Base-by-base conservation (phyloP, 1,140 invertebrate species). In the Rhynchophorus ferrugineus region DNA sequence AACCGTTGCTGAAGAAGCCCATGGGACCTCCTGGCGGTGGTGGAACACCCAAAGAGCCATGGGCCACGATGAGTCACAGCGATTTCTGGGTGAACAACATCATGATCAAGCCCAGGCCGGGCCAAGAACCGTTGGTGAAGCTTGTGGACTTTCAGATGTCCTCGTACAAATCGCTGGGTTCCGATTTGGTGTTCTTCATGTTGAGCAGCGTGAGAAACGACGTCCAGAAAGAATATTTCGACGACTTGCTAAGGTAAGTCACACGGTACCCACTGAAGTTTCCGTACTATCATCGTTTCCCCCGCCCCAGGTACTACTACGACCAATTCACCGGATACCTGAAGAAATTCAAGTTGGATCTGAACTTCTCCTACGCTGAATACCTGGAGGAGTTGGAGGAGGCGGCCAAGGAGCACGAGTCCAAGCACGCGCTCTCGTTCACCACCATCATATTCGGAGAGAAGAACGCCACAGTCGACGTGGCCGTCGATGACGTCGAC, bases 221-320 rank as follows among this genome's bases (percentile, higher is more conserved):
- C 11, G 24, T 29, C 11, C 24, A 29, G 5, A 29, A 29, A 29
- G 24, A 29, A 11, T 11, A 29, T 11, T 29, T 29, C 11, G 24
- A 29, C 11, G 24, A 29, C 11, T 11, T 29, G 11, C 24, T 29
- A 5, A 29, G 24, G 24, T 29, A 29, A 29, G 5, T 29, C 5
- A n/a, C n/a, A n/a, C n/a, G n/a, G n/a, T n/a, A n/a, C n/a, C n/a
- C n/a, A n/a, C n/a, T n/a, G n/a, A n/a, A n/a, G n/a, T n/a, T n/a
- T n/a, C n/a, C n/a, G n/a, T n/a, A n/a, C n/a, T n/a, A n/a, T n/a
- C n/a, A n/a, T n/a, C n/a, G n/a, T n/a, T n/a, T n/a, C n/a, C 48
- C 77, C 3, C 56, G 70, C 48, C 52, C 73, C 18, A 41, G 38
- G n/a, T 41, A 20, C 18, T 41, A 41, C 38, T 41, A 41, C 17